Percentiles rank a stretch among this genome's conserved stretches.
Evolutionary conservation across 2,888 invertebrate genomes (phyloP).

Genomic region (Nomada ferruginata): DNA sequence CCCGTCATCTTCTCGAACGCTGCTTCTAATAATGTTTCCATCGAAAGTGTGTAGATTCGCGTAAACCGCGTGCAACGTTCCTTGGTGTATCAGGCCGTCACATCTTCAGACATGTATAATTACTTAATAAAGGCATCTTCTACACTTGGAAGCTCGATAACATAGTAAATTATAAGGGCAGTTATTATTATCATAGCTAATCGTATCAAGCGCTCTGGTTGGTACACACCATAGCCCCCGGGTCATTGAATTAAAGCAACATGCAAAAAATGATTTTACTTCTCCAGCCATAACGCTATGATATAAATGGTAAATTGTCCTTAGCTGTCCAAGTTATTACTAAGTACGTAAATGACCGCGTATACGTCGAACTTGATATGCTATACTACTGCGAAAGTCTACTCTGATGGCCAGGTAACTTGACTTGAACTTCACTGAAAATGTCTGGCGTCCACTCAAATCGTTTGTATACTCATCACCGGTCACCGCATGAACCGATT

Average conservation of each 20-base stretch:
- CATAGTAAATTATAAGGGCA: slow-evolving; percentile 77
- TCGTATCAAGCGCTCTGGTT: slow-evolving; percentile 73
- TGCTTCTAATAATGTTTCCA: slow-evolving; percentile 52
- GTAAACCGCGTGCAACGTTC: slow-evolving; percentile 70
- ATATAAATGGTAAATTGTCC: no score
- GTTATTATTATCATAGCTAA: slow-evolving; percentile 80
- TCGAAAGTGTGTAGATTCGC: slow-evolving; percentile 49
- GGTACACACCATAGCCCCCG: slow-evolving; percentile 53
- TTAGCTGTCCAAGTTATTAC: no score
- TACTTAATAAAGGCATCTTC: slow-evolving; percentile 79
- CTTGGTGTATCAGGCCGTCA: slow-evolving; percentile 74
- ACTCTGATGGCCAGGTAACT: no score
- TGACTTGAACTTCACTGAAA: no score
- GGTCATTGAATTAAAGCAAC: slow-evolving; percentile 7
- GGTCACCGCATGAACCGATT: no score
- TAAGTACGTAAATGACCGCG: no score
- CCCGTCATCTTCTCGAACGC: slow-evolving; percentile 37
- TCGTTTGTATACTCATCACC: no score
- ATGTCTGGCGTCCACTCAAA: no score
- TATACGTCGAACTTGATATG: no score
- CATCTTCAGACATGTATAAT: slow-evolving; percentile 80
- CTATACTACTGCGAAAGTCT: no score
- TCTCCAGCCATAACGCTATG: no score
- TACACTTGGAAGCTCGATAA: slow-evolving; percentile 77
- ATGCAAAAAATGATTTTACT: slow-evolving; percentile 49